Base-by-base conservation (phyloP, 2,113 vertebrate species). In the Corvus cornix region DNA sequence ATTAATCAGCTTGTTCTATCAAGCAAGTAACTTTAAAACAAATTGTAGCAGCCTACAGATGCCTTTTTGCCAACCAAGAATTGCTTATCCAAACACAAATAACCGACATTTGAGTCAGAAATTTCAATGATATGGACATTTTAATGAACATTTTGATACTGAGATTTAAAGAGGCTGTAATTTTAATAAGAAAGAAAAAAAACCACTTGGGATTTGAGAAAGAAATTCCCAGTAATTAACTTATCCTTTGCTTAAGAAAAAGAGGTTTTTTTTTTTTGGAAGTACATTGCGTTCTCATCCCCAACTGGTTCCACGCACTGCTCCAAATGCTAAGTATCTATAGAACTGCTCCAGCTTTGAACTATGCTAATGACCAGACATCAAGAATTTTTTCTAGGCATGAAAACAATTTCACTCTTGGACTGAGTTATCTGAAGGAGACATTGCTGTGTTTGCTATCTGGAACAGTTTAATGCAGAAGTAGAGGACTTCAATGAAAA, bases 321-420 rank as follows among this genome's bases (percentile, higher is more conserved):
- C 80, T 95, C 85, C 92, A 96, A 96, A 89, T 87, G 85, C 63
- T 87, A 96, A 93, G 10, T 77, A 88, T 96, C 86, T 91, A 86
- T 90, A 91, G 80, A 97, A 93, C 60, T 93, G 78, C 76, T 96
- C 88, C 79, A 91, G 80, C 60, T 97, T 84, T 27, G 13, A 96
- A 89, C 63, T 87, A 73, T 63, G 63, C 37, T 90, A 91, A 89
- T 46, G 44, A 96, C 41, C 52, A 88, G 78, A 75, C 73, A 80
- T 46, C 78, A 82, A 89, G 68, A 56, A 84, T 68, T 72, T 78
- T 82, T 95, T 89, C 74, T 67, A 85, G n/a, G 48, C 90, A 90
- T 28, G 63, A 94, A 94, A 95, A 82, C 66, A 87, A 76, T 82
- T 91, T 85, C 41, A 26, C 6, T 84, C 74, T 95, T 94, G 87